Percentiles rank a stretch among this genome's conserved stretches.
Evolutionary conservation across 2,113 vertebrate species (phyloP).

Genomic region (Datnioides undecimradiatus): DNA sequence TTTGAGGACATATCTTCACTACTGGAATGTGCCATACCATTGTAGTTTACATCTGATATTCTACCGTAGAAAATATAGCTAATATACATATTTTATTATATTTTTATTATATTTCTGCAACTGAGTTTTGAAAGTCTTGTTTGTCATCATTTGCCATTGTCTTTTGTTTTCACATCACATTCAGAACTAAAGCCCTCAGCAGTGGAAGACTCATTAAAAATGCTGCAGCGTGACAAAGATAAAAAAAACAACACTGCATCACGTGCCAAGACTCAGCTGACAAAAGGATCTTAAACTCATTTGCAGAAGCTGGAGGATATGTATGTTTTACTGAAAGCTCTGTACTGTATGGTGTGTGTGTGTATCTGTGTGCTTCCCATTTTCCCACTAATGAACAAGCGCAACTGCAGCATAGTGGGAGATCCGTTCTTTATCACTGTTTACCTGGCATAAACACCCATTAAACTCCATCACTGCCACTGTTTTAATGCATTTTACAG

Average conservation of each 20-base stretch:
- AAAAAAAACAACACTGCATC: slow-evolving; percentile 11
- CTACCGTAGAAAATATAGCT: too few species aligned
- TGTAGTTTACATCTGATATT: not conserved
- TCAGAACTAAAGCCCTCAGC: slow-evolving; percentile 33
- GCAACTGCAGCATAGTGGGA: slow-evolving; percentile 17
- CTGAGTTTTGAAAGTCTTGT: not conserved
- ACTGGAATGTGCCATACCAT: not conserved
- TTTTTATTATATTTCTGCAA: slow-evolving; percentile 6
- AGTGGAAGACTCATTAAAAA: slow-evolving; percentile 22
- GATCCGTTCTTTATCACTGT: slow-evolving; percentile 40
- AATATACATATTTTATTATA: too few species aligned
- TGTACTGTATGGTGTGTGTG: not conserved
- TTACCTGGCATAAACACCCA: slow-evolving; percentile 54
- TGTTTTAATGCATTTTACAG: slow-evolving; percentile 49
- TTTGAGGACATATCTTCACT: not conserved
- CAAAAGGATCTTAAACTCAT: slow-evolving; percentile 41
- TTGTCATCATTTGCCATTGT: too few species aligned
- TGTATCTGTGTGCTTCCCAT: not conserved
- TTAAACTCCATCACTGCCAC: slow-evolving; percentile 47
- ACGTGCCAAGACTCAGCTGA: slow-evolving; percentile 53
- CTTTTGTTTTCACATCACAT: too few species aligned
- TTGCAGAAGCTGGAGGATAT: slow-evolving; percentile 32
- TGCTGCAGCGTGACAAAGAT: slow-evolving; percentile 47
- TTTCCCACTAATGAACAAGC: slow-evolving; percentile 39
- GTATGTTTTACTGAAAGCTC: slow-evolving; percentile 15